Conservation (phyloP, 2,797 vertebrate species). For the Darevskia nairensis region DNA sequence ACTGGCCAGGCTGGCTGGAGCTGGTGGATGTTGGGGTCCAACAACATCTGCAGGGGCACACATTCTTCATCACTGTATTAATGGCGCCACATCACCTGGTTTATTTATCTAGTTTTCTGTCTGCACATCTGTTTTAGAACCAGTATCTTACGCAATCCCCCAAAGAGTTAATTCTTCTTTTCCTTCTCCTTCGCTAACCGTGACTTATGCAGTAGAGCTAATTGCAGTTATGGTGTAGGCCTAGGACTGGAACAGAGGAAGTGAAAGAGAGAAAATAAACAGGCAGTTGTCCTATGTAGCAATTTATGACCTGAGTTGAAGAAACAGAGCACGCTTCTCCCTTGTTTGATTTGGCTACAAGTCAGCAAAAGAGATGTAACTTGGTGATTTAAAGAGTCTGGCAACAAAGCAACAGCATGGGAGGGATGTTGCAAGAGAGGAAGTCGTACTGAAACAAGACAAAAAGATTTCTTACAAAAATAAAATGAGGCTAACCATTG, state of each 20-base stretch:
- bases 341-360: slow-evolving; percentile 65
- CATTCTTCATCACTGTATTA: not conserved
- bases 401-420: slow-evolving; percentile 63
- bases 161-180: rapidly evolving
- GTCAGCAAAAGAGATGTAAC: slow-evolving; percentile 66
- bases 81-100: not conserved
- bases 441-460: slow-evolving; percentile 68
- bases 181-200: not conserved
- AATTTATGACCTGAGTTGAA: slow-evolving; percentile 66
- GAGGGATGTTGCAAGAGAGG: slow-evolving; percentile 75
- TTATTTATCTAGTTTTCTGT: not conserved
- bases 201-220: not conserved
- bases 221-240: slow-evolving; percentile 22
- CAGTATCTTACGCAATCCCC: not conserved
- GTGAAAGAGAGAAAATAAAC: slow-evolving; percentile 46
- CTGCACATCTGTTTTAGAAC: not conserved
- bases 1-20: not conserved
- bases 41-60: not conserved
- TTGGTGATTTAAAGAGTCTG: slow-evolving; percentile 72
- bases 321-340: slow-evolving; percentile 57
- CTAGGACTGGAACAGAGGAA: slow-evolving; percentile 42
- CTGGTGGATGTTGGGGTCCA: not conserved
- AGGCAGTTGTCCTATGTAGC: slow-evolving; percentile 42
- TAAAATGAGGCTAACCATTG: slow-evolving; percentile 3
- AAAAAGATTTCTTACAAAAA: slow-evolving; percentile 71